Evolutionary conservation across 1,140 invertebrate genomes (phyloP).

Genomic region (Euborellia annulipes): DNA sequence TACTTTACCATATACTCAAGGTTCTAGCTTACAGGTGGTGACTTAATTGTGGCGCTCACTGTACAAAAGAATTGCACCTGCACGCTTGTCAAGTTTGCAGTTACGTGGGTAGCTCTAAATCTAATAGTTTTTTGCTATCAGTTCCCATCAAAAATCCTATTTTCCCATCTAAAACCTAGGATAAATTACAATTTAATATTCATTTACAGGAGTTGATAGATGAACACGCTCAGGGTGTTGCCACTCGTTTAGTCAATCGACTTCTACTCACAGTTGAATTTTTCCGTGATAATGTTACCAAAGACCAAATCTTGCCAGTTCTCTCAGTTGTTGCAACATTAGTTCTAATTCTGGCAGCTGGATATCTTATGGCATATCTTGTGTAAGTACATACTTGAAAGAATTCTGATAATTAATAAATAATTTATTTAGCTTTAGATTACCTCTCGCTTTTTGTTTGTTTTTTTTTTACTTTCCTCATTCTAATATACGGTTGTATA

Average conservation of each 20-base stretch:
- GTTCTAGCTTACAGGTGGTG: too few relatives aligned
- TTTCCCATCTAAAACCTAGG: constrained; percentile 7
- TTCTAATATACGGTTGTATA: too few relatives aligned
- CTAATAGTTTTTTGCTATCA: too few relatives aligned
- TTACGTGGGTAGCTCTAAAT: too few relatives aligned
- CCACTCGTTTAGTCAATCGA: constrained; percentile 45
- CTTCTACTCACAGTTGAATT: constrained; percentile 54
- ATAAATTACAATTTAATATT: neutral
- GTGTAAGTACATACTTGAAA: constrained; percentile 39
- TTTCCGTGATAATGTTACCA: constrained; percentile 52
- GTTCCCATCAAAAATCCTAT: constrained; percentile 4
- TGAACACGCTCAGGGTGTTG: constrained; percentile 55
- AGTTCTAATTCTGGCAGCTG: constrained; percentile 59
- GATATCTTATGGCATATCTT: constrained; percentile 79
- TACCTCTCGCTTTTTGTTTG: constrained; percentile 7
- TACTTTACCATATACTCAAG: too few relatives aligned
- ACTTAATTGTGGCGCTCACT: too few relatives aligned
- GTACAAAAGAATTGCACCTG: too few relatives aligned
- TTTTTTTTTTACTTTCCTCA: constrained; percentile 8
- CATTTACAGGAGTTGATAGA: constrained; percentile 46
- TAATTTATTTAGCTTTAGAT: neutral
- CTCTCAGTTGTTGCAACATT: constrained; percentile 70
- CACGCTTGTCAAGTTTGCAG: too few relatives aligned
- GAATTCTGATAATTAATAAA: constrained; percentile 6
- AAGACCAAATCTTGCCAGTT: constrained; percentile 65